phyloP scores from a whole-genome alignment of 2,797 vertebrate genomes.

The Melanotaenia nigrans region DNA sequence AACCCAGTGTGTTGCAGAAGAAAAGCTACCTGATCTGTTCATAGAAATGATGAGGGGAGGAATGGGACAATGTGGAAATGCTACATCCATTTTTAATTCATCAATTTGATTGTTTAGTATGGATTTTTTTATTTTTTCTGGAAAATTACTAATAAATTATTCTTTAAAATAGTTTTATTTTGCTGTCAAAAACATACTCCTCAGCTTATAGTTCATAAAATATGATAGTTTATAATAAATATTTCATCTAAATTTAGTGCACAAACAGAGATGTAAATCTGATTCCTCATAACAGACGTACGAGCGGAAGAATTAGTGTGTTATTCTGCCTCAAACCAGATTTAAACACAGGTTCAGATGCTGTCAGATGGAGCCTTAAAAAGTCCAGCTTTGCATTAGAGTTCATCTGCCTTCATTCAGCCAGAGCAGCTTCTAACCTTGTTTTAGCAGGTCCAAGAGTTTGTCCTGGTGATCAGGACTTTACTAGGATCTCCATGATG shows the following conservation, averaged over 20 bases:
- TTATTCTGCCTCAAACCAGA: no score
- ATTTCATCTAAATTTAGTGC: slow-evolving; percentile 17
- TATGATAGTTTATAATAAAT: slow-evolving; percentile 15
- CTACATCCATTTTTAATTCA: not conserved
- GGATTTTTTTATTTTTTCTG: not conserved
- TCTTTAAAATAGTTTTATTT: not conserved
- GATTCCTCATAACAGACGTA: slow-evolving; percentile 3
- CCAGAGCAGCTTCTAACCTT: not conserved
- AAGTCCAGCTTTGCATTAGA: not conserved
- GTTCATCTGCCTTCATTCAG: not conserved
- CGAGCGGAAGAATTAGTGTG: not conserved
- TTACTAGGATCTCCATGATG: slow-evolving; percentile 91
- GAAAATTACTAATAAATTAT: not conserved
- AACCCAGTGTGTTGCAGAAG: slow-evolving; percentile 1
- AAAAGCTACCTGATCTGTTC: not conserved
- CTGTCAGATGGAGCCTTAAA: slow-evolving; percentile 39
- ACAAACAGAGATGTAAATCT: not conserved
- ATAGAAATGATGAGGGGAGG: not conserved
- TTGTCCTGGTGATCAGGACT: slow-evolving; percentile 78
- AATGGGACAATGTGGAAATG: not conserved
- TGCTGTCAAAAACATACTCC: not conserved
- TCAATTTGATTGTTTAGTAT: not conserved
- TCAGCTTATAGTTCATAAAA: not conserved
- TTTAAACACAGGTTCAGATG: not conserved
- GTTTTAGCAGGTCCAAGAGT: not conserved